Base-by-base conservation (phyloP, 2,888 invertebrate genomes). In the Sesia bembeciformis region DNA sequence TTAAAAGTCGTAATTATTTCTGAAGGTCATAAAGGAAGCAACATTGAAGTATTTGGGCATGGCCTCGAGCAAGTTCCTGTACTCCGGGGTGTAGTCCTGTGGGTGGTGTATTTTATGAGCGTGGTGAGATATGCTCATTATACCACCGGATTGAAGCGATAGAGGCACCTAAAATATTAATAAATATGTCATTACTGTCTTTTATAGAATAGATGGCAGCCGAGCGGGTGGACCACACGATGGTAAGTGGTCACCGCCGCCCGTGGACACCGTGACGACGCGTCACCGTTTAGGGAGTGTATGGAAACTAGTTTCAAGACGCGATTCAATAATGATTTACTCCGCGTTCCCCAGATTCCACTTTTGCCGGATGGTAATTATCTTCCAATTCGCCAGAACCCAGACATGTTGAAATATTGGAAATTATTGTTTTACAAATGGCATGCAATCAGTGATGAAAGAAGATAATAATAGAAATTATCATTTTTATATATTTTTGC, bases 41-140 rank as follows among this genome's bases (percentile, higher is more conserved):
- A 87, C 64, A 51, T 84, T 81, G 63, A 84, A 84, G 61, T 82
- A 83, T 0, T 59, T 49, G 0, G 87, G 87, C 72, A 75, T 74
- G 0, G 71, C 68, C 3, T 58, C 56, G 0, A 86, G 52, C 0
- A 86, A 53, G 0, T 40, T 57, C 3, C 38, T 55, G 67, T 81
- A 86, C 5, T 70, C 70, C 0, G 57, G 6, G 0, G 83, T 84
- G 68, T 72, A 83, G 23, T 70, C 67, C 7, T 81, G 66, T 0
- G 84, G 84, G 43, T 81, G 73, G 53, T 76, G 50, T 40, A 82
- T 73, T 53, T 70, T 69, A 68, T 83, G 81, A 0, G 84, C 72
- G 64, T 84, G 81, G 46, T 76, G 78, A 0, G 81, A 72, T 0
- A 84, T 55, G 3, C 80, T 81, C 54, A 81, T 41, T 0, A 70